Conservation (phyloP, 2,888 invertebrate genomes). For the Slavum lentiscoides region DNA sequence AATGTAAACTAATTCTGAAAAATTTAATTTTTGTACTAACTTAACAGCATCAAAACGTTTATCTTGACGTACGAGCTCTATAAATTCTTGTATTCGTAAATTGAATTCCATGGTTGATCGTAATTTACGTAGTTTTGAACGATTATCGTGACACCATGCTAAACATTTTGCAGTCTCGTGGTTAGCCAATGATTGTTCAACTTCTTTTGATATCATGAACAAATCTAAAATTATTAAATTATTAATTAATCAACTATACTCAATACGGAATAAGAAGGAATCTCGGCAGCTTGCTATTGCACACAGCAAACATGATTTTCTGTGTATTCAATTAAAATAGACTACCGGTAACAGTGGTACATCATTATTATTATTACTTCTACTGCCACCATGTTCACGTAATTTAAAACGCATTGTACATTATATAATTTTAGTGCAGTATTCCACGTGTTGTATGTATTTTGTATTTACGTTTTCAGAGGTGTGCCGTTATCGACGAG, state of each 20-base stretch:
- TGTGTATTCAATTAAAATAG: too few relatives aligned
- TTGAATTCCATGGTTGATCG: conserved; percentile 96
- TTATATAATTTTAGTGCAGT: too few relatives aligned
- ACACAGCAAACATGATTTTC: too few relatives aligned
- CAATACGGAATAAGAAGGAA: too few relatives aligned
- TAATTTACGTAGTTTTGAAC: conserved; percentile 89
- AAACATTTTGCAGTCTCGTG: conserved; percentile 87
- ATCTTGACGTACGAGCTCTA: conserved; percentile 88
- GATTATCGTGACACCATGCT: conserved; percentile 95
- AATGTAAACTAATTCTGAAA: background rate
- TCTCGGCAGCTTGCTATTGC: too few relatives aligned
- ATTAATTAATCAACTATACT: background rate
- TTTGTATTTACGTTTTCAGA: too few relatives aligned
- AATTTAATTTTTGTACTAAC: conserved; percentile 58
- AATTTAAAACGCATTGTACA: too few relatives aligned
- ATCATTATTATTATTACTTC: too few relatives aligned
- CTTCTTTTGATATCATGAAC: conserved; percentile 78
- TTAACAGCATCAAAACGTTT: conserved; percentile 86
- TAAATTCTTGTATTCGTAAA: conserved; percentile 89
- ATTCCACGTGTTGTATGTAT: too few relatives aligned
- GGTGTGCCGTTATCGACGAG: too few relatives aligned
- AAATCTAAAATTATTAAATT: conserved; percentile 66
- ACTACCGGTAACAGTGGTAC: too few relatives aligned
- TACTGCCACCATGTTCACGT: too few relatives aligned
- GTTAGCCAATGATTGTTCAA: conserved; percentile 80